Percentiles rank a stretch among this genome's conserved stretches.
These are phyloP conservation scores for Peribatodes rhomboidaria DNA, from an alignment of 2,888 invertebrate species.

Conservation along the genomic window DNA sequence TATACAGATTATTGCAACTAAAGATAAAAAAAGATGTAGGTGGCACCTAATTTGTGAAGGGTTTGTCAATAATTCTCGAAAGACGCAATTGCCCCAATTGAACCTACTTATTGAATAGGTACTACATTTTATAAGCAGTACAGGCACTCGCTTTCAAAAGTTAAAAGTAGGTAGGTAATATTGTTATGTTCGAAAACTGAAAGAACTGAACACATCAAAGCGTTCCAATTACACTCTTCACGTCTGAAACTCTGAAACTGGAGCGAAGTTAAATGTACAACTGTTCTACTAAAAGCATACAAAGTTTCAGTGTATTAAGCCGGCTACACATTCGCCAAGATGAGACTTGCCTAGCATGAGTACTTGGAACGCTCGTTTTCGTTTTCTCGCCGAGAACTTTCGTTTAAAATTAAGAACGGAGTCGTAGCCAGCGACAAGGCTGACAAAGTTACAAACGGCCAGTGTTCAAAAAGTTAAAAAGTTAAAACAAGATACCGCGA, in stretches of 20 bases:
- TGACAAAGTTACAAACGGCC: too few relatives aligned
- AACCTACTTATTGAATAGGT: too few relatives aligned
- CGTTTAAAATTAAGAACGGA: background rate
- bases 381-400: slow-evolving; percentile 5
- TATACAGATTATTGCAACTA: too few relatives aligned
- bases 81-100: too few relatives aligned
- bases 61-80: too few relatives aligned
- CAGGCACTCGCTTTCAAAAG: background rate
- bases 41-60: too few relatives aligned
- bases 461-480: too few relatives aligned
- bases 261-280: slow-evolving; percentile 44
- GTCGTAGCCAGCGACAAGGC: too few relatives aligned
- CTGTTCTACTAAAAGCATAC: slow-evolving; percentile 39
- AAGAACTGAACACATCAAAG: slow-evolving; percentile 34
- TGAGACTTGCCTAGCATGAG: slow-evolving; percentile 3
- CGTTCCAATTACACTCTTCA: slow-evolving; percentile 40
- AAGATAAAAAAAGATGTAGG: too few relatives aligned
- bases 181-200: slow-evolving; percentile 11
- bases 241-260: slow-evolving; percentile 41
- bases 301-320: slow-evolving; percentile 22
- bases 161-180: slow-evolving; percentile 1
- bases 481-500: too few relatives aligned
- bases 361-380: slow-evolving; percentile 1
- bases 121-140: too few relatives aligned
- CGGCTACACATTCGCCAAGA: slow-evolving; percentile 13